Evolutionary conservation across 2,888 invertebrate genomes (phyloP), one percentile per base, ranked within the genome.

Genomic region (Mythimna ferrago): DNA sequence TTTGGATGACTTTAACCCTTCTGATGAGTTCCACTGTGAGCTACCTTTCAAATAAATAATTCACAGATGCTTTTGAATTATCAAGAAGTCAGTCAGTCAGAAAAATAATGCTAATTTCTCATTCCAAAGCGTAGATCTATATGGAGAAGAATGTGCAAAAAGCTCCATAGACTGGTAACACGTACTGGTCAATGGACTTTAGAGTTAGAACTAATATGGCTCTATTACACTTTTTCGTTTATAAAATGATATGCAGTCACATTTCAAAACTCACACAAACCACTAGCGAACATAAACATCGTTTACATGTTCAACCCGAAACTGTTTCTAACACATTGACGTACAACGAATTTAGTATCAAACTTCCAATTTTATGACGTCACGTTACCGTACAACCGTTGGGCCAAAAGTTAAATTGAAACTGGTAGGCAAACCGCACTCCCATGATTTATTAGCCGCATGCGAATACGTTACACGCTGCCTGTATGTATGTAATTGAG

Each of bases 331-430:
- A 62, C 69, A 80, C 80, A 84, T 76, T 84, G 86, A 86, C 80
- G 78, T 76, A 72, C 77, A 83, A 84, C 83, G 81, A 84, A 88
- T 89, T 82, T 82, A 85, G 79, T 73, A 78, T 67, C 82, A 80
- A 89, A 88, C 85, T 86, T 89, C 74, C 83, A 87, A 83, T 87
- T 88, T 87, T 88, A 89, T 88, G 88, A 87, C 89, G 87, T 92
- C 90, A 92, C 89, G 89, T 90, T 86, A 89, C 88, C 86, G 81
- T 69, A 80, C 81, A 75, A 67, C 64, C 71, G 81, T 80, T 83
- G 86, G 88, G 84, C 88, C 89, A 87, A 89, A 95, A 95, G 94
- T 95, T 94, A 94, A 95, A 96, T 95, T 95, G 95, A 95, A 96
- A 94, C 94, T 94, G 94, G 93, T 95, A 90, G 89, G 89, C 88